Conservation (phyloP, 92 coral and sea anemone species). For the Galaxea fascicularis region DNA sequence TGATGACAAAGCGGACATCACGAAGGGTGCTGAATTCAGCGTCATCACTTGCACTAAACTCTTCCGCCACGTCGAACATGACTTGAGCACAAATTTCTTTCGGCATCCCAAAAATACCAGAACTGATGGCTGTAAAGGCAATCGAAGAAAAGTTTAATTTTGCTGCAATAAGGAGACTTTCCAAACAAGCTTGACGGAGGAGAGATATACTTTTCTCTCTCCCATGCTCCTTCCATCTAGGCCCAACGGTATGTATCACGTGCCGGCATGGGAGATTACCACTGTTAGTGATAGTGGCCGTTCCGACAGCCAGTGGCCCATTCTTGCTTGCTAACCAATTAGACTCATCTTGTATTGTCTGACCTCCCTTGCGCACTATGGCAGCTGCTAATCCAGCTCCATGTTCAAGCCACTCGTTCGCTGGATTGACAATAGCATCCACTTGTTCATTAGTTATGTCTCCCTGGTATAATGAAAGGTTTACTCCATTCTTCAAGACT, state of each 20-base stretch:
- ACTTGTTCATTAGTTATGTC: constrained; percentile 68
- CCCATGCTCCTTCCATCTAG: constrained; percentile 31
- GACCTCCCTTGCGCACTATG: constrained; percentile 78
- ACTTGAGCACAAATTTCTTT: constrained; percentile 71
- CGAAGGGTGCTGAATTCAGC: constrained; percentile 21
- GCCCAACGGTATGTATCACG: constrained; percentile 65
- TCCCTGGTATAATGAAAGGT: constrained; percentile 60
- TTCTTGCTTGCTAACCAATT: background rate
- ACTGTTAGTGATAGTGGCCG: constrained; percentile 25
- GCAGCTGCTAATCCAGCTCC: constrained; percentile 76
- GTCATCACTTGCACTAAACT: constrained; percentile 26
- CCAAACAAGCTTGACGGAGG: constrained; percentile 28
- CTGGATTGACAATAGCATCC: no score
- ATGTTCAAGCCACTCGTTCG: constrained; percentile 63
- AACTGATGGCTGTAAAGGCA: constrained; percentile 78
- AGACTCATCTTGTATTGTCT: constrained; percentile 57
- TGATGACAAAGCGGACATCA: constrained; percentile 87
- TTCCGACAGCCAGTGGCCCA: constrained; percentile 10
- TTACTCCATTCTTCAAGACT: no score
- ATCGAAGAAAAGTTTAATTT: constrained; percentile 13
- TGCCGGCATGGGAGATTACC: no score
- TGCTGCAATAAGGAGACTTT: constrained; percentile 46
- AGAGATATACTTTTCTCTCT: background rate
- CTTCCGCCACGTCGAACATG: constrained; percentile 70
- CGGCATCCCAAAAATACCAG: constrained; percentile 83